Percentiles rank a stretch among this genome's conserved stretches.
Evolutionary conservation across 2,113 vertebrate species (phyloP).

Genomic region (Anser brachyrhynchus): DNA sequence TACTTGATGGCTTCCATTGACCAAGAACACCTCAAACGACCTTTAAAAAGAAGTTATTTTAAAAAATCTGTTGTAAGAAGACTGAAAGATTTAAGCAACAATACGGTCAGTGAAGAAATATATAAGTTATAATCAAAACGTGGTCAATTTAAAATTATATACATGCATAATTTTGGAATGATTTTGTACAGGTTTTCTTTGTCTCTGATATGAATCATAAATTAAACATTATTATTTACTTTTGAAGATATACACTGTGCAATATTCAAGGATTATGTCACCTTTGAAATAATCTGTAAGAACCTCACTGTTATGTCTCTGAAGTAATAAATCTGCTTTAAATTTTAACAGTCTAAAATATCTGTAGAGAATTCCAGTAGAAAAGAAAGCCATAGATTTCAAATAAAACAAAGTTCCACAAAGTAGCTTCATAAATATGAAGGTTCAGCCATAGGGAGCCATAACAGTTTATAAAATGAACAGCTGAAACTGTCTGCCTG

Average conservation of each 20-base stretch:
- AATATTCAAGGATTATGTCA: not conserved
- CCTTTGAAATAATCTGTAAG: not conserved
- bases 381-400: not conserved
- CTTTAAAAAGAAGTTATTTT: not conserved
- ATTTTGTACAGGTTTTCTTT: not conserved
- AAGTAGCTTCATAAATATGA: not conserved
- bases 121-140: fast-evolving
- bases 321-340: not conserved
- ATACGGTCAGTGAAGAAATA: not conserved
- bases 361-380: not conserved
- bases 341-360: not conserved
- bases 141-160: not conserved
- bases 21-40: not conserved
- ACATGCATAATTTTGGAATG: not conserved
- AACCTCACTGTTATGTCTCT: not conserved
- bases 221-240: not conserved
- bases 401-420: not conserved
- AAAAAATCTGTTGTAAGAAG: not conserved
- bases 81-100: not conserved
- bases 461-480: not conserved
- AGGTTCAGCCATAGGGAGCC: not conserved
- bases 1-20: not conserved
- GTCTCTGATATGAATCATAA: not conserved
- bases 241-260: not conserved
- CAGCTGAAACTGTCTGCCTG: not conserved